Conservation (phyloP, 2,113 vertebrate species). For the Tympanuchus pallidicinctus region DNA sequence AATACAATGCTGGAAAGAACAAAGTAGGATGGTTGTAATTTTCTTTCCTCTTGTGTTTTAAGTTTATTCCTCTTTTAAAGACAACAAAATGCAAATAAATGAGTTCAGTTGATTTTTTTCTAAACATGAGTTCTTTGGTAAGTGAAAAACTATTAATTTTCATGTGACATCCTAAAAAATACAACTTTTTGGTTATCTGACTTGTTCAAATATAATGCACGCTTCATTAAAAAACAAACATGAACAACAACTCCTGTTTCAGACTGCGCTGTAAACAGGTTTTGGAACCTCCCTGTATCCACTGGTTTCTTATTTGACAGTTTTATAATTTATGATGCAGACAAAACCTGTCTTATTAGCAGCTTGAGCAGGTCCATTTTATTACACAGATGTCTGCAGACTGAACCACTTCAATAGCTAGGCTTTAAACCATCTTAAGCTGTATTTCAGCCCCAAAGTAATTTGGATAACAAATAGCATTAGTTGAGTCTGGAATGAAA, state of each 20-base stretch:
- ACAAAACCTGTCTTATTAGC: neutral
- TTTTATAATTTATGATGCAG: conserved; percentile 33
- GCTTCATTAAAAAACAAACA: neutral
- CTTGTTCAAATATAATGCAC: conserved; percentile 7
- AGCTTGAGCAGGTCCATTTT: neutral
- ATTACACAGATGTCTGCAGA: conserved; percentile 21
- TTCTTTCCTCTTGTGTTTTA: neutral
- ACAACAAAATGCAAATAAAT: neutral
- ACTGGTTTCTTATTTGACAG: conserved; percentile 11
- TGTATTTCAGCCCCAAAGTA: neutral
- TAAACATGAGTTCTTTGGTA: neutral
- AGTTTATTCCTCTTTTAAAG: neutral
- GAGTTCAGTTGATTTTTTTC: neutral
- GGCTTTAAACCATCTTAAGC: conserved; percentile 33
- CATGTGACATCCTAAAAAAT: neutral
- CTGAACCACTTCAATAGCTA: conserved; percentile 17
- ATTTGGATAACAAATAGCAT: conserved; percentile 32
- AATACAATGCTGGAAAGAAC: neutral
- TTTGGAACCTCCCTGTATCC: conserved; percentile 39
- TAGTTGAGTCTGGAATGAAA: conserved; percentile 23
- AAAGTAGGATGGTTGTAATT: neutral
- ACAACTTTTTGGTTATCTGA: conserved; percentile 25
- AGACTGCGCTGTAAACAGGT: conserved; percentile 30
- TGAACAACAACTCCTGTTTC: neutral
- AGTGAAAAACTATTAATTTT: neutral